Base-by-base conservation (phyloP, 2,888 invertebrate genomes). In the Parnassius glacialis region DNA sequence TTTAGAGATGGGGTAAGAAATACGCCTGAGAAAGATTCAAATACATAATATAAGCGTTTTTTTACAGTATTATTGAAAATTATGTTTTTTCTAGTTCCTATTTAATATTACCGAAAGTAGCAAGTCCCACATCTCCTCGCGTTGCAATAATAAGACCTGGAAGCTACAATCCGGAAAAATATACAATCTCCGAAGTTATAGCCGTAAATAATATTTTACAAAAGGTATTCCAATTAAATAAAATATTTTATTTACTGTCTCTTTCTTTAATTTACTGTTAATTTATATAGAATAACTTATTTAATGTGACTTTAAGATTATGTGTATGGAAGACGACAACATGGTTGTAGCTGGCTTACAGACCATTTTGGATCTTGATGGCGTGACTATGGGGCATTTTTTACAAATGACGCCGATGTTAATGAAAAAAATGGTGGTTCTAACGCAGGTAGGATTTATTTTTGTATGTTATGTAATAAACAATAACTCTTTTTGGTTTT, bases 71-170 rank as follows among this genome's bases (percentile, higher is more conserved):
- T 16, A 10, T 62, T 65, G 66, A 16, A 66, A 74, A 74, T 12
- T 42, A 61, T 7, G 64, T 13, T 45, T 1, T 66, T 67, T 55
- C 20, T 57, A 72, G 72, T 11, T 9, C 64, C 1, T 65, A 53
- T n/a, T 10, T 73, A 52, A 57, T 82, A 41, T 65, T 89, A 47
- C 85, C 86, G 0, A 82, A 83, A 53, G 52, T 76, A 2, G 68
- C 69, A 0, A 72, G 72, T 11, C 73, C 81, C 0, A 79, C 76
- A 34, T 75, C 76, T 0, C 92, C 93, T 0, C 81, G 90, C 61
- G 82, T 93, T 0, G 75, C 85, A 3, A 74, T 94, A 0, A 76
- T 94, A 54, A 85, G 93, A 16, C 86, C 91, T 1, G 93, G 92
- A 0, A 71, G 68, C 9, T 91, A 89, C 64, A 78, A 93, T 68